Percentiles rank a stretch among this genome's conserved stretches.
These are phyloP conservation scores for Drosophila subsilvestris DNA, from an alignment of 2,888 invertebrate genomes.

Conservation along the genomic window DNA sequence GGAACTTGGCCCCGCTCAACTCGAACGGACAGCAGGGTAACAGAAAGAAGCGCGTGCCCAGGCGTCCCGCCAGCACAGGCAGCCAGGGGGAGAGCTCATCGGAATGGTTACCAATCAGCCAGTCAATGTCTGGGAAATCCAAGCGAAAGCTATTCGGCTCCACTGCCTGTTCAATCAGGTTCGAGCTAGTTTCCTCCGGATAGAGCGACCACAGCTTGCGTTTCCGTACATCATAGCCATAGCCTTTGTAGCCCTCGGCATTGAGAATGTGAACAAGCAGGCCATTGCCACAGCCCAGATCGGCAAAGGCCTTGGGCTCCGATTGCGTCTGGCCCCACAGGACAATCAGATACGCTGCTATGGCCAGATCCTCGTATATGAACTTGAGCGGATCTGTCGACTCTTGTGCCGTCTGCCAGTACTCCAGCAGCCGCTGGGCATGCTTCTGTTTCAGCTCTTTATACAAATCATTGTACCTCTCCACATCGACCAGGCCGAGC, in stretches of 20 bases:
- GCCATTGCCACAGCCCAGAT: constrained; percentile 99
- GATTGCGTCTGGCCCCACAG: constrained; percentile 88
- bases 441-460: constrained; percentile 91
- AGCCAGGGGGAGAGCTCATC: constrained; percentile 99
- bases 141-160: constrained; percentile 85
- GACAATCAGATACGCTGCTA: constrained; percentile 93
- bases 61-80: constrained; percentile 94
- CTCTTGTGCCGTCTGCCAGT: constrained; percentile 96
- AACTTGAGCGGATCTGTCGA: constrained; percentile 97
- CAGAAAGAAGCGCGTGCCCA: constrained; percentile 91
- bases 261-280: constrained; percentile 93
- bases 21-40: constrained; percentile 98
- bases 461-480: constrained; percentile 90
- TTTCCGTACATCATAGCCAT: constrained; percentile 93
- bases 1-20: constrained; percentile 94
- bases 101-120: constrained; percentile 99
- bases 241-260: constrained; percentile 92
- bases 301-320: constrained; percentile 89
- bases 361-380: constrained; percentile 98
- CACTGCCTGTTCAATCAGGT: constrained; percentile 84
- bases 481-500: constrained; percentile 87
- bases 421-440: constrained; percentile 89
- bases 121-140: constrained; percentile 90
- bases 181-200: constrained; percentile 85
- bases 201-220: constrained; percentile 95